Base-by-base conservation (phyloP, 2,888 invertebrate genomes). In the Aphodius granarius region DNA sequence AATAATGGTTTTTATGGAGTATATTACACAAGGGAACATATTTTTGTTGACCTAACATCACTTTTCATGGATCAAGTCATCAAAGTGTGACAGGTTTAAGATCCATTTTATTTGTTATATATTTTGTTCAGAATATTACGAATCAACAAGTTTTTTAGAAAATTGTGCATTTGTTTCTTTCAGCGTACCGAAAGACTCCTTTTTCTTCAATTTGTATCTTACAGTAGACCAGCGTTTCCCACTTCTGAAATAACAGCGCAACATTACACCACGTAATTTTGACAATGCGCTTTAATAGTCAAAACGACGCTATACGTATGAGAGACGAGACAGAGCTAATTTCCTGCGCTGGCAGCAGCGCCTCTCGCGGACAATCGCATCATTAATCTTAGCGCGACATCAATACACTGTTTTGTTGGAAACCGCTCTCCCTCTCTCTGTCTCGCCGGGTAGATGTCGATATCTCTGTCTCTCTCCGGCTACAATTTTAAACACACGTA, bases 321-420 rank as follows among this genome's bases (percentile, higher is more conserved):
- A 68, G 22, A 68, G 68, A 68, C 21, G 68, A 19, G 68, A 68
- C 68, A 76, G 80, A 83, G 82, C 83, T 83, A 83, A 83, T 84
- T 83, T 84, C 83, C 83, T 83, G 83, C 79, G 43, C 43, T 43
- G 43, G 43, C 80, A 79, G 80, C 79, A 79, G 78, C 79, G 76
- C 81, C 80, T 76, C 81, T 82, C 80, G 80, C 81, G 83, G 82
- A 84, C 84, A 85, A 85, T 85, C 86, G 80, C 81, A 82, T 84
- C 85, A 86, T 85, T 84, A 85, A 86, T 86, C 86, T 86, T 84
- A 82, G 82, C 82, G 79, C 82, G 83, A 83, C 84, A 81, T 85
- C 83, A 85, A 85, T 84, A 83, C 82, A 81, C 77, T 82, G 84
- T 85, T 85, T 85, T 85, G 85, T 85, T 83, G 79, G 80, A 79